phyloP scores from a whole-genome alignment of 2,797 vertebrate species.

The Lepilemur septentrionalis region DNA sequence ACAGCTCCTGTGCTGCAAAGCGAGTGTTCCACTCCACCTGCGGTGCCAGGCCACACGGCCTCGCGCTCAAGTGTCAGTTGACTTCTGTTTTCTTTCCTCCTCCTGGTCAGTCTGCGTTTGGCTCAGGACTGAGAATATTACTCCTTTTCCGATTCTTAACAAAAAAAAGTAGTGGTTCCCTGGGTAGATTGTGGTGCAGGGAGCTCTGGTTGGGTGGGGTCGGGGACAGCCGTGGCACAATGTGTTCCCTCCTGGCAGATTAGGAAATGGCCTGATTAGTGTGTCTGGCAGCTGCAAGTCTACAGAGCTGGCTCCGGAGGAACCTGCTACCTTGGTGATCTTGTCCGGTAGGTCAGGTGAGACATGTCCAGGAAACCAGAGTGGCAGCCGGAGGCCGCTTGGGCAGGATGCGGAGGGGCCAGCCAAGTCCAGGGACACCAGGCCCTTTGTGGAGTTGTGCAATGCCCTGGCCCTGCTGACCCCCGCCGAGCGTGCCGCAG shows the following conservation, averaged over 20 bases:
- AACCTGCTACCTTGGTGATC: neutral
- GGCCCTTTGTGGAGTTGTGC: neutral
- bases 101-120: neutral
- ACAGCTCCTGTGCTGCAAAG: neutral
- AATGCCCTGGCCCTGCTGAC: fast-evolving
- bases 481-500: fast-evolving
- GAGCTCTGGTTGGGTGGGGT: neutral
- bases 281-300: neutral
- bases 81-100: neutral
- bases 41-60: fast-evolving
- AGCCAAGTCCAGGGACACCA: neutral
- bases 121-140: neutral
- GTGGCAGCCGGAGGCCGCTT: neutral
- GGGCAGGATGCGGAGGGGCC: fast-evolving
- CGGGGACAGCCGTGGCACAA: neutral
- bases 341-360: neutral
- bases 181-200: neutral
- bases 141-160: neutral
- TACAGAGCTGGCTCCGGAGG: neutral
- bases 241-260: neutral
- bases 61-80: fast-evolving
- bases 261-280: neutral
- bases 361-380: neutral
- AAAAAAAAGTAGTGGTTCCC: neutral
- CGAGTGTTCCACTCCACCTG: fast-evolving